Evolutionary conservation across 2,113 vertebrate species (phyloP).

Genomic region (Diadophis punctatus): DNA sequence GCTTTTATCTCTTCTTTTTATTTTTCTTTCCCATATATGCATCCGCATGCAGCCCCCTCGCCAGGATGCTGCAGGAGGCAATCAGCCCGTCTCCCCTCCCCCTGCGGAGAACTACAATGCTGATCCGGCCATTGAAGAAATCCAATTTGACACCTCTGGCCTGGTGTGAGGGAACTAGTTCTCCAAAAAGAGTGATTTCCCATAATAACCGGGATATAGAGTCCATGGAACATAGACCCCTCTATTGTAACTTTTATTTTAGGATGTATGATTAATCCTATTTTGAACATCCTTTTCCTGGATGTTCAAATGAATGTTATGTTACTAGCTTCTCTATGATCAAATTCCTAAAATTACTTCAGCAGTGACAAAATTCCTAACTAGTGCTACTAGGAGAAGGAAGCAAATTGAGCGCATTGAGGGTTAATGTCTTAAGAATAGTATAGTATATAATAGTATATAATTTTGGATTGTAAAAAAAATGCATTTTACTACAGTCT

Average conservation of each 20-base stretch:
- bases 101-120: no score
- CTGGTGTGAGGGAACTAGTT: no score
- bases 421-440: background rate
- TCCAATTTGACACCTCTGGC: no score
- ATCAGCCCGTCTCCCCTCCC: no score
- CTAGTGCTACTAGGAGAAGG: background rate
- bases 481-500: background rate
- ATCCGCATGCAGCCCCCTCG: no score
- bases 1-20: no score
- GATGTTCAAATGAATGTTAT: background rate
- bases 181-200: background rate
- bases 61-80: no score
- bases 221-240: background rate
- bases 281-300: background rate
- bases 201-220: background rate
- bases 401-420: background rate
- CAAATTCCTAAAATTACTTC: background rate
- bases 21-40: no score
- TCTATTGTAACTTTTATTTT: background rate
- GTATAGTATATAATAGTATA: background rate
- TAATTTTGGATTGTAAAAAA: background rate
- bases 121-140: no score
- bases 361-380: background rate
- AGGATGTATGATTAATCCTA: background rate
- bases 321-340: background rate